phyloP scores from a whole-genome alignment of 2,113 vertebrate species.

The Ia io region DNA sequence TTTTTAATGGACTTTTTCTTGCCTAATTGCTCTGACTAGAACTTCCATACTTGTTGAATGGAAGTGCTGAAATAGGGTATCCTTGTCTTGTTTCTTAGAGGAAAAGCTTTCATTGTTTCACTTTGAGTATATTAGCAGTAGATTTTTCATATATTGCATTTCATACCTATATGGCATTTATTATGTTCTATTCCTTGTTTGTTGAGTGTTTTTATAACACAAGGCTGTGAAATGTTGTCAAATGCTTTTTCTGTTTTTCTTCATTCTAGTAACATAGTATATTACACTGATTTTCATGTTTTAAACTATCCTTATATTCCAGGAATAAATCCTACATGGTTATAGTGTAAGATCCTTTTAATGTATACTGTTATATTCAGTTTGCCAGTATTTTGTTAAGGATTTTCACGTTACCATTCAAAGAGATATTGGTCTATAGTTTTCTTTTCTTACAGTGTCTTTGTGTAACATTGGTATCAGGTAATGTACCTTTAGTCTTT shows the following conservation, averaged over 20 bases:
- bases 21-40: no score
- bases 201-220: not conserved
- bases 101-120: not conserved
- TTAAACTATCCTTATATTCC: not conserved
- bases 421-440: not conserved
- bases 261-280: no score
- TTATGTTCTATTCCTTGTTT: not conserved
- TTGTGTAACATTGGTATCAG: not conserved
- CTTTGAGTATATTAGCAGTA: not conserved
- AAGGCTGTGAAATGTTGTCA: not conserved
- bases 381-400: not conserved
- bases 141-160: not conserved
- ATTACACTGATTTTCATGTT: no score
- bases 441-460: not conserved
- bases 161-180: not conserved
- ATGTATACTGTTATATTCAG: not conserved
- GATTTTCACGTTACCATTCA: not conserved
- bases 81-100: not conserved
- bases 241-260: no score
- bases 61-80: not conserved
- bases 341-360: not conserved
- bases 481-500: not conserved
- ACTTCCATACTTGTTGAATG: not conserved
- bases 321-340: not conserved
- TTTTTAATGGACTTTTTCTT: not conserved